phyloP scores from a whole-genome alignment of 2,888 invertebrate species.

The Perithous albicinctus region DNA sequence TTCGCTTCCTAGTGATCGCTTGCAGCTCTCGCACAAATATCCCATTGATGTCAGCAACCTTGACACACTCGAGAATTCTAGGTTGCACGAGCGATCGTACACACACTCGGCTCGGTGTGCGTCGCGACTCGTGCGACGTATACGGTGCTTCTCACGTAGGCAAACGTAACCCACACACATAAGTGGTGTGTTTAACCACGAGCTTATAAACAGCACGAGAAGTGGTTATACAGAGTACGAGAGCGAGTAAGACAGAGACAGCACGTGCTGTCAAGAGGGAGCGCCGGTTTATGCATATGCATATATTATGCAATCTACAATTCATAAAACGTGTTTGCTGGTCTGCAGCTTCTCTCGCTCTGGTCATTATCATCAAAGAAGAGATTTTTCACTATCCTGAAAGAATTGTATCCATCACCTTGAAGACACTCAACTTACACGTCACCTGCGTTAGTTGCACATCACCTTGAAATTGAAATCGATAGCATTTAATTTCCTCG shows the following conservation, averaged over 20 bases:
- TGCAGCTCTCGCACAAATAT: conserved; percentile 63
- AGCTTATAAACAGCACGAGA: conserved; percentile 52
- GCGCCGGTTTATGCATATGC: conserved; percentile 55
- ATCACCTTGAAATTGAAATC: neutral
- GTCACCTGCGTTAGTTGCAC: too few species aligned
- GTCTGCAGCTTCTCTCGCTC: neutral
- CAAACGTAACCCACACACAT: conserved; percentile 56
- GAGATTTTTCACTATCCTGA: conserved; percentile 29
- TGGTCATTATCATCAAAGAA: conserved; percentile 13
- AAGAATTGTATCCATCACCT: conserved; percentile 20
- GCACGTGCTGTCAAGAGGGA: conserved; percentile 50
- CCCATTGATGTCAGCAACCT: conserved; percentile 71
- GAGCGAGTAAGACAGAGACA: conserved; percentile 25
- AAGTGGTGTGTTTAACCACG: conserved; percentile 55
- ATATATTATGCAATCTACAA: conserved; percentile 58
- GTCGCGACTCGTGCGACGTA: conserved; percentile 41
- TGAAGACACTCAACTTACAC: conserved; percentile 16
- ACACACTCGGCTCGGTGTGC: conserved; percentile 62
- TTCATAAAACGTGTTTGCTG: conserved; percentile 41
- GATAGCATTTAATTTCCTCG: conserved; percentile 18
- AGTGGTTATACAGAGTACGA: conserved; percentile 20
- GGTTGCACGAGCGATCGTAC: conserved; percentile 65
- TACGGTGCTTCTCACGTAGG: conserved; percentile 53
- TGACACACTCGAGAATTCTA: conserved; percentile 75
- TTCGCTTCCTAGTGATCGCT: conserved; percentile 1